These are phyloP conservation scores for Osmoderma eremita DNA, from an alignment of 2,888 invertebrate genomes.

Conservation along the genomic window DNA sequence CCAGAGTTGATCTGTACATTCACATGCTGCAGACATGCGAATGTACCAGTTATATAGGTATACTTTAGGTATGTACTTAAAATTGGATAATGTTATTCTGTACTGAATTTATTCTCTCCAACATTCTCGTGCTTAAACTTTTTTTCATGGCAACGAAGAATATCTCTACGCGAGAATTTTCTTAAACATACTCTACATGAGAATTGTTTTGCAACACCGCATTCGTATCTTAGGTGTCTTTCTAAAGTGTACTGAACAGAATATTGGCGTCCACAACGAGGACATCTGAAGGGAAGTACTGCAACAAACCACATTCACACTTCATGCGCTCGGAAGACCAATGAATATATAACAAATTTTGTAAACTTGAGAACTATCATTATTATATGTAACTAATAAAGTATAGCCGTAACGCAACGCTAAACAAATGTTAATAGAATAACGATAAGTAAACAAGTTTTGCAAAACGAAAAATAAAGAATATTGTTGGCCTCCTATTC, in stretches of 20 bases:
- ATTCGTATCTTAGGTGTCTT: constrained; percentile 69
- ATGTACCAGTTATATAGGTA: constrained; percentile 12
- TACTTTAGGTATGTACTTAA: background rate
- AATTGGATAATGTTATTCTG: background rate
- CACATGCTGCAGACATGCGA: constrained; percentile 44
- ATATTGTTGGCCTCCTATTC: constrained; percentile 49
- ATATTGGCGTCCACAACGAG: constrained; percentile 69
- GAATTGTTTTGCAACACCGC: constrained; percentile 67
- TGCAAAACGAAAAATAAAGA: constrained; percentile 31
- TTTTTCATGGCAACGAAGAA: constrained; percentile 58
- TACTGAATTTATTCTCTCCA: constrained; percentile 11
- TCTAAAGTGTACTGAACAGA: constrained; percentile 69
- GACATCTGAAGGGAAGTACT: constrained; percentile 63
- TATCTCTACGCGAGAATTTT: constrained; percentile 61
- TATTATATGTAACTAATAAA: constrained; percentile 32
- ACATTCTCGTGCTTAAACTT: constrained; percentile 51
- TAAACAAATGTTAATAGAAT: constrained; percentile 24
- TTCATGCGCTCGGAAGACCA: constrained; percentile 47
- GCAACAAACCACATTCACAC: constrained; percentile 55
- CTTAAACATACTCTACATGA: constrained; percentile 61
- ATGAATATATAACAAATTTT: constrained; percentile 25
- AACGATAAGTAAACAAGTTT: constrained; percentile 29
- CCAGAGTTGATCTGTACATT: constrained; percentile 11
- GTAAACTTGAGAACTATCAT: constrained; percentile 32
- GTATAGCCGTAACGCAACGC: constrained; percentile 22